phyloP scores from a whole-genome alignment of 2,888 invertebrate species.

The Axea sp. region DNA sequence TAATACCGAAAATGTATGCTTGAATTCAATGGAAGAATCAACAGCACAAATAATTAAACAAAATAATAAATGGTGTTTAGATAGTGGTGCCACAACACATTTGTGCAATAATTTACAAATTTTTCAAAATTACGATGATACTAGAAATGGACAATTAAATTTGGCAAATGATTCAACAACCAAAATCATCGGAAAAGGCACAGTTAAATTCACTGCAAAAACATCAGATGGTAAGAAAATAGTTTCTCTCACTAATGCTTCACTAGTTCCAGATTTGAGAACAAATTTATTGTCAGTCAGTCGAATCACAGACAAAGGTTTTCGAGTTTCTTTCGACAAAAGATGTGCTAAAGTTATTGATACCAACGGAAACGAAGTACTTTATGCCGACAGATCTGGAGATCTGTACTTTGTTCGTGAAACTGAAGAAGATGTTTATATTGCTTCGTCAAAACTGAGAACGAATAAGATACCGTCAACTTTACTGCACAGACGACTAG shows the following conservation, averaged over 20 bases:
- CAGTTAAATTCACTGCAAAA: not conserved
- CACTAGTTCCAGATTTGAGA: not conserved
- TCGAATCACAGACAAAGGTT: not conserved
- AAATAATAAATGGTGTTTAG: not conserved
- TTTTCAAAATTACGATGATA: not conserved
- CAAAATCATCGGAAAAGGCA: not conserved
- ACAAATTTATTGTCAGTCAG: slow-evolving; percentile 3
- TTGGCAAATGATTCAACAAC: not conserved
- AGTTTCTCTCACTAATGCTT: not conserved
- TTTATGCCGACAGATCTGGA: too few species aligned
- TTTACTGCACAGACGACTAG: too few species aligned
- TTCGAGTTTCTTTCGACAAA: not conserved
- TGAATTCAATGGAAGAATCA: too few species aligned
- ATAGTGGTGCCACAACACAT: not conserved
- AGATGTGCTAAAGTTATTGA: not conserved
- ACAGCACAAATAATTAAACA: too few species aligned
- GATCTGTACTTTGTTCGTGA: too few species aligned
- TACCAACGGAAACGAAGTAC: not conserved
- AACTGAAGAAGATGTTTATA: too few species aligned
- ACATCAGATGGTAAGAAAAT: not conserved
- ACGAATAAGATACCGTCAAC: too few species aligned
- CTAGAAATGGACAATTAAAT: not conserved
- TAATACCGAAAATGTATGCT: too few species aligned
- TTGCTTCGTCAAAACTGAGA: too few species aligned
- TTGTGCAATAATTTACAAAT: not conserved